Evolutionary conservation across 1,140 invertebrate genomes (phyloP), one percentile per base, ranked within the genome.

Genomic region (Cyphomyrmex costatus): DNA sequence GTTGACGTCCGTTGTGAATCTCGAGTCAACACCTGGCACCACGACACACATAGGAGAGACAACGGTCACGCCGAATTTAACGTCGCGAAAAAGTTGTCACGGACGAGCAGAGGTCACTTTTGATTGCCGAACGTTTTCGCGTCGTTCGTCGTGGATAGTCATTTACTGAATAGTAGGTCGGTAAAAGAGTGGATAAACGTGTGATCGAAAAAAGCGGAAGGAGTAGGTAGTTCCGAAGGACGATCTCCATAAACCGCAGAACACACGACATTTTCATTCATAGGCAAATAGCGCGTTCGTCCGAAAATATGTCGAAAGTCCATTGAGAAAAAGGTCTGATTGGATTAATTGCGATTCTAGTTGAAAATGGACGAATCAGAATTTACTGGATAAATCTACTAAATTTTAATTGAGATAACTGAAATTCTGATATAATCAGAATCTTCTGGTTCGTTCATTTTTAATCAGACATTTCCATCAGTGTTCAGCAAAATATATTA

Each of bases 1-100:
- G 24, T 58, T 27, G 30, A 76, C 24, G 70, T 14, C 14, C 42
- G 42, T 49, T 65, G 71, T 16, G 73, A 63, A 73, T 74, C 68
- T 83, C 68, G 68, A 42, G 79, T 83, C 79, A 61, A 74, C 79
- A 83, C 27, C 79, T 83, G 68, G 51, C 36, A 73, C 79, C 19
- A 60, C 24, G 49, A n/a, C 6, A 42, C 6, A 56, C 7, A 21
- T 1, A 12, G 14, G 53, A 61, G 7, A 30, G 36, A 74, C 66
- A 82, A 42, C 63, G 77, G 61, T n/a, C 27, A 68, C 65, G 30
- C 33, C 51, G 7, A 80, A 80, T 65, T 27, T 60, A 27, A 56
- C 66, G 36, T 82, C 19, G 36, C 65, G 14, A 80, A 83, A 71
- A 73, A 46, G 30, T 83, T 49, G 36, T 56, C 68, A 71, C 53